These are phyloP conservation scores for Graptemys geographica DNA, from an alignment of 2,797 vertebrate species.

Conservation along the genomic window DNA sequence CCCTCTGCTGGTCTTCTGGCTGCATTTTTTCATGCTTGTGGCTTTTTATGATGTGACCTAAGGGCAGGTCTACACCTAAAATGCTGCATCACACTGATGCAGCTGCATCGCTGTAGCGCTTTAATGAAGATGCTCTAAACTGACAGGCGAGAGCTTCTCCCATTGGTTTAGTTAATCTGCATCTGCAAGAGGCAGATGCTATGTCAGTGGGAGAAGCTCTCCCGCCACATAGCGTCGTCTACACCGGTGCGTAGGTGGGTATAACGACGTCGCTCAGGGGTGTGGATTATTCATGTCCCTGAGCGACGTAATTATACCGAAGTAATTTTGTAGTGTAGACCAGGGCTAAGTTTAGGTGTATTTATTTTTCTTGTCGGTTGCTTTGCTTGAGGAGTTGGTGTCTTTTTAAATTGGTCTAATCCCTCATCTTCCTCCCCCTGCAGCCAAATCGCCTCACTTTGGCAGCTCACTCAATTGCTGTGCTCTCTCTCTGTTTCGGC, in stretches of 20 bases:
- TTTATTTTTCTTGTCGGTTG: background rate
- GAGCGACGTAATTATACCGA: too few species aligned
- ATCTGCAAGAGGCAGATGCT: background rate
- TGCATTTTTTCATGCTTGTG: background rate
- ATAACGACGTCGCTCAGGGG: too few species aligned
- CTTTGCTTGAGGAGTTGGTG: background rate
- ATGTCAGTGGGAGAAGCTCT: background rate
- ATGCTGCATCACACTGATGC: background rate
- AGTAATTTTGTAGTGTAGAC: background rate
- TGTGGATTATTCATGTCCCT: too few species aligned
- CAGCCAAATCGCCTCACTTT: background rate
- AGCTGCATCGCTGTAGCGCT: background rate
- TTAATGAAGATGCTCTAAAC: background rate
- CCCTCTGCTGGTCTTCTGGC: too few species aligned
- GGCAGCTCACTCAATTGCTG: background rate
- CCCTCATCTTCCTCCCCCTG: background rate
- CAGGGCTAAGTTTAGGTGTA: background rate
- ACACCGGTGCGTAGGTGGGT: too few species aligned
- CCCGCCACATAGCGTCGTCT: too few species aligned
- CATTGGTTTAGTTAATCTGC: background rate
- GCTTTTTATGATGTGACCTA: background rate
- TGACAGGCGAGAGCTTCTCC: background rate
- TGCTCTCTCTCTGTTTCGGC: background rate
- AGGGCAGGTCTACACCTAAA: background rate
- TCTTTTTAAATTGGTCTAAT: background rate